Base-by-base conservation (phyloP, 2,888 invertebrate genomes). In the Notodonta dromedarius region DNA sequence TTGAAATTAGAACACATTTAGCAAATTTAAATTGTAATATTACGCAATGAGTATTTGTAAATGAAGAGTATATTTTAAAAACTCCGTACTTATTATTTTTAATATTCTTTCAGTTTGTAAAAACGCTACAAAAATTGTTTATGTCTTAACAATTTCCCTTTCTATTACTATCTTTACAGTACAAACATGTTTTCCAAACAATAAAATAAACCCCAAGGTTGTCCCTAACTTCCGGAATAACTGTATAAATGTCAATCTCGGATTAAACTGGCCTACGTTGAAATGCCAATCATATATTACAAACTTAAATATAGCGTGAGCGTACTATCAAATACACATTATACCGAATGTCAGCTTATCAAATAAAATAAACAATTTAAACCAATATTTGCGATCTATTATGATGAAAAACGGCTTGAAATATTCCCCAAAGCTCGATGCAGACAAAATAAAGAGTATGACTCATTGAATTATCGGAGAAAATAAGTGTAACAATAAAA, bases 401-500 rank as follows among this genome's bases (percentile, higher is more conserved):
- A 50, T 16, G 50, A n/a, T 24, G 52, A 32, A 52, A 32, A 32
- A 13, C 13, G 24, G 32, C 52, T 32, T 52, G 52, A 52, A 32
- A 52, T 12, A 13, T 52, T 13, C 32, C 24, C 32, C 52, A 32
- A 5, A 52, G 32, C 52, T 52, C 32, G 39, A 54, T 39, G 14
- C 14, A 35, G 9, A 35, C 32, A 35, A 6, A 39, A 39, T 40
- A 12, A 9, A 39, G n/a, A 39, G 35, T 52, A 32, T 54, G 54
- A 54, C 13, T 54, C 54, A 54, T 39, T 54, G 35, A 32, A 39
- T 54, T 54, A 54, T 54, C 54, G 39, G 39, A 54, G 39, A 53
- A 44, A 54, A 54, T 54, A 54, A 54, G 54, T 24, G 54, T 24
- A 32, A 32, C 24, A 52, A 32, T 32, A 52, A n/a, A 54, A n/a